A percentile compares a stretch with the other conserved stretches of the same genome.
Conservation (phyloP, 2,113 vertebrate genomes). For the Shinisaurus crocodilurus region DNA sequence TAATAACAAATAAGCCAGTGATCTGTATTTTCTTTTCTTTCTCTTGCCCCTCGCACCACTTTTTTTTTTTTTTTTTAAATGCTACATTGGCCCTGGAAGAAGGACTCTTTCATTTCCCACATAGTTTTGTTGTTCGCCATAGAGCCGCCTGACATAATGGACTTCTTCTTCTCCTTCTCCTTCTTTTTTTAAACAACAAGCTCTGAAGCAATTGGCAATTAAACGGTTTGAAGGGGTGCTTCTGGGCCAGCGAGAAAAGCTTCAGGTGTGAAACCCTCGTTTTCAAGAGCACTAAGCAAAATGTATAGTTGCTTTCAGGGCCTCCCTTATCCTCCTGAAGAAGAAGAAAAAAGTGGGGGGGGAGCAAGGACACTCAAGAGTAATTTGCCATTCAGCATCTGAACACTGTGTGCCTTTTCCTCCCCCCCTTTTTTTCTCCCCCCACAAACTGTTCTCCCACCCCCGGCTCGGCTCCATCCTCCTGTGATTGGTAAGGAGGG, state of each 20-base stretch:
- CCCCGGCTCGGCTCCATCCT: constrained; percentile 65
- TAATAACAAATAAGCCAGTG: constrained; percentile 85
- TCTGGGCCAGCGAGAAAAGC: constrained; percentile 92
- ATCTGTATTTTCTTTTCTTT: constrained; percentile 78
- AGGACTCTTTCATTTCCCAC: constrained; percentile 92
- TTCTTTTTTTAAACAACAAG: constrained; percentile 77
- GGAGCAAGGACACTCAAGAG: constrained; percentile 97
- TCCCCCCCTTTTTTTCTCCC: constrained; percentile 72
- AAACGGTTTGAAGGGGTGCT: constrained; percentile 99
- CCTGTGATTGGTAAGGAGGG: constrained; percentile 84
- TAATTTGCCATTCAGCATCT: constrained; percentile 98
- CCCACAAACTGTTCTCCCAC: constrained; percentile 21
- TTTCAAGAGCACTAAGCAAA: constrained; percentile 97
- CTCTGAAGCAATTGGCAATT: constrained; percentile 99
- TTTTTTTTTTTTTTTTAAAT: constrained; percentile 50
- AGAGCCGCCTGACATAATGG: constrained; percentile 91
- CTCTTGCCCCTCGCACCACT: background rate
- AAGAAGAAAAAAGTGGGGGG: constrained; percentile 57
- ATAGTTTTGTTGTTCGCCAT: constrained; percentile 90
- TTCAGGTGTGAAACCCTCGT: constrained; percentile 99
- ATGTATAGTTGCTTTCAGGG: constrained; percentile 98
- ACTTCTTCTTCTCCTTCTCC: constrained; percentile 65
- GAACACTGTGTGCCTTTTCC: constrained; percentile 89
- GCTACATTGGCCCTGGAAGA: constrained; percentile 85
- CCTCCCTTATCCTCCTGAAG: constrained; percentile 87